Percentiles rank a stretch among this genome's conserved stretches.
phyloP scores from a whole-genome alignment of 2,797 vertebrate species.

The Smutsia temminckii region DNA sequence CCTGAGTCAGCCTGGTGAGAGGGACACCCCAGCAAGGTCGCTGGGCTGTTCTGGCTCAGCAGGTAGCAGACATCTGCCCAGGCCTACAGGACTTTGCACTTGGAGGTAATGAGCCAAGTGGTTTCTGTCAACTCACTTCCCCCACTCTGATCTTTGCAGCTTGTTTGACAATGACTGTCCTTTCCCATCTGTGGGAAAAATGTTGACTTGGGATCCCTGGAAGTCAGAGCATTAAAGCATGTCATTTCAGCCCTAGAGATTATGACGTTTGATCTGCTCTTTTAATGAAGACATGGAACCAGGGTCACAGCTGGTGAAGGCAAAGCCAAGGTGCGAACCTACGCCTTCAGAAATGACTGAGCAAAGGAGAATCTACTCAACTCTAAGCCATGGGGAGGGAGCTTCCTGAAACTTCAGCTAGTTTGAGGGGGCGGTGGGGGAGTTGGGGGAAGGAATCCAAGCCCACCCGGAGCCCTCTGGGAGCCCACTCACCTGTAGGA shows the following conservation, averaged over 20 bases:
- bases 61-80: background rate
- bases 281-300: background rate
- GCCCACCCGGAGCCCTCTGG: fast-evolving
- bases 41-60: background rate
- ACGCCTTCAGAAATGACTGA: background rate
- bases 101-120: fast-evolving
- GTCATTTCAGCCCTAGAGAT: background rate
- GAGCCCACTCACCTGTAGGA: constrained; percentile 91
- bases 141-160: too few species aligned
- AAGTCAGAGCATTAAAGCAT: background rate
- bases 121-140: background rate
- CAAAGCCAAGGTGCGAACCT: background rate
- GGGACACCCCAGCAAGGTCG: background rate
- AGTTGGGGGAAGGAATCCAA: background rate
- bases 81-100: background rate
- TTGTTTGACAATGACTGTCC: background rate
- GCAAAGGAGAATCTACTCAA: background rate
- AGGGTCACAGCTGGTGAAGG: background rate
- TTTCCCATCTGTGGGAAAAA: background rate
- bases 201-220: background rate
- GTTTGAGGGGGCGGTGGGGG: fast-evolving
- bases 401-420: background rate
- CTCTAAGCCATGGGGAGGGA: background rate
- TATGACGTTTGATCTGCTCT: background rate
- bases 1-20: background rate